phyloP scores from a whole-genome alignment of 2,113 vertebrate genomes.

The Triplophysa siluroides region DNA sequence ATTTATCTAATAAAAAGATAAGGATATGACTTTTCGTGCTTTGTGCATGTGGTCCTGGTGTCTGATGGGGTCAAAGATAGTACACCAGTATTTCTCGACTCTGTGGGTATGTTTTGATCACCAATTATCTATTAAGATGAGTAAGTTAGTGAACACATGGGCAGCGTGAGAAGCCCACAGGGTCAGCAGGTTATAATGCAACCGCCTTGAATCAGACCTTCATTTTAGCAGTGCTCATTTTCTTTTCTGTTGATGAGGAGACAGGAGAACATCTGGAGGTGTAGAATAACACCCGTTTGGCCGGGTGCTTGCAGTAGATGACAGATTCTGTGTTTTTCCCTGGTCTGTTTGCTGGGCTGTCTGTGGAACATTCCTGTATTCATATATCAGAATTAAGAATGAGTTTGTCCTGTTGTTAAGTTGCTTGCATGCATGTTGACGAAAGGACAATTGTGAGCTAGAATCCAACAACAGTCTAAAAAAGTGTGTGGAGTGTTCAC shows the following conservation, averaged over 20 bases:
- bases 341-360: constrained; percentile 47
- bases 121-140: constrained; percentile 61
- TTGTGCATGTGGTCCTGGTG: too few species aligned
- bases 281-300: constrained; percentile 65
- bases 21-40: too few species aligned
- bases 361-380: constrained; percentile 41
- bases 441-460: background rate
- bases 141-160: constrained; percentile 67
- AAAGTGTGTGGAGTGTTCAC: background rate
- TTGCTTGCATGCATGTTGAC: background rate
- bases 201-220: constrained; percentile 37
- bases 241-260: constrained; percentile 40
- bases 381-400: constrained; percentile 15
- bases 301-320: constrained; percentile 60
- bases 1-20: too few species aligned
- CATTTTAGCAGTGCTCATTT: constrained; percentile 48
- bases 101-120: too few species aligned
- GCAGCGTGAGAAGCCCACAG: constrained; percentile 46
- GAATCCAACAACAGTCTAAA: background rate
- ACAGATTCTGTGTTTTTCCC: constrained; percentile 61
- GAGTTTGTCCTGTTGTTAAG: constrained; percentile 13
- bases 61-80: too few species aligned
- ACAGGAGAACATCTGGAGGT: constrained; percentile 52
- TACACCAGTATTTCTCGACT: too few species aligned
- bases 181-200: constrained; percentile 62